Evolutionary conservation across 1,140 invertebrate genomes (phyloP).

Genomic region (Artemia franciscana): DNA sequence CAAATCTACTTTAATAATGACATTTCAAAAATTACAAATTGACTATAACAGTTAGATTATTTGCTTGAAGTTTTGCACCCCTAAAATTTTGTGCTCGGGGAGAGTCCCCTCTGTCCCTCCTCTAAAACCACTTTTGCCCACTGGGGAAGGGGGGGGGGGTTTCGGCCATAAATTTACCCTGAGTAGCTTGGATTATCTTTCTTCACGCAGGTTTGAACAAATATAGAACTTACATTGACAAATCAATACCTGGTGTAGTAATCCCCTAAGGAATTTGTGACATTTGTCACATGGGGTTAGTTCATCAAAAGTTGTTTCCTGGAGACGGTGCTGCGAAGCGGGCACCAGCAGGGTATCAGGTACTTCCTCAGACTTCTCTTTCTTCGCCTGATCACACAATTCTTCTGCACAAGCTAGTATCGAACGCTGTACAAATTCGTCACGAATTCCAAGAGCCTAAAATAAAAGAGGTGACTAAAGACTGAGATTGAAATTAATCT

Average conservation of each 20-base stretch:
- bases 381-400: slow-evolving; percentile 25
- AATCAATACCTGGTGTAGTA: slow-evolving; percentile 44
- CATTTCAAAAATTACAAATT: too few species aligned
- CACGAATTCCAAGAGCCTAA: slow-evolving; percentile 49
- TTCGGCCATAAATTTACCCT: too few species aligned
- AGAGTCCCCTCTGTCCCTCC: too few species aligned
- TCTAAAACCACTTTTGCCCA: too few species aligned
- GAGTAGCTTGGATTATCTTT: too few species aligned
- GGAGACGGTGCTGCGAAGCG: slow-evolving; percentile 25
- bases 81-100: too few species aligned
- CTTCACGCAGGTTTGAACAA: too few species aligned
- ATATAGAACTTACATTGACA: slow-evolving; percentile 45
- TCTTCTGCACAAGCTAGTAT: slow-evolving; percentile 45
- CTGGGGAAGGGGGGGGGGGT: too few species aligned
- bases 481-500: too few species aligned
- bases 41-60: too few species aligned
- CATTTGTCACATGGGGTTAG: slow-evolving; percentile 48
- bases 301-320: slow-evolving; percentile 39
- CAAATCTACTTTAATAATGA: too few species aligned
- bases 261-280: slow-evolving; percentile 41
- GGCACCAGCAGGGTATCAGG: slow-evolving; percentile 1
- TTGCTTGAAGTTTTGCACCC: too few species aligned
- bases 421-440: slow-evolving; percentile 46
- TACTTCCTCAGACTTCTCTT: background rate
- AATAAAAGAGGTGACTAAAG: slow-evolving; percentile 20